phyloP scores from a whole-genome alignment of 2,113 vertebrate genomes.

The Prionailurus viverrinus region DNA sequence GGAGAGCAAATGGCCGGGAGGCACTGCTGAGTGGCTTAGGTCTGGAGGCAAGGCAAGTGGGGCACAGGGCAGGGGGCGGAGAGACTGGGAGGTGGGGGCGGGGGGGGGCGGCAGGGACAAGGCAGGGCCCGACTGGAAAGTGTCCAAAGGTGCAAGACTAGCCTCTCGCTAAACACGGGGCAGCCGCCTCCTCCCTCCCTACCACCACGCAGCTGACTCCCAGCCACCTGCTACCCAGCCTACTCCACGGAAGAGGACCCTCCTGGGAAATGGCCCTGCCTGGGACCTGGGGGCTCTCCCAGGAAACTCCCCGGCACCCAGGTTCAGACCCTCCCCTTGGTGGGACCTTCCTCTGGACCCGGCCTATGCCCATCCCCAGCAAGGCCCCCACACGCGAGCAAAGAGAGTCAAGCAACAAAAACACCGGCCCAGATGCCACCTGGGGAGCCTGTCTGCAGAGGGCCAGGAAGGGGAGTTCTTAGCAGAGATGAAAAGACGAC shows the following conservation, averaged over 20 bases:
- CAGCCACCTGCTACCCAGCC: not conserved
- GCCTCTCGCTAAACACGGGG: not conserved
- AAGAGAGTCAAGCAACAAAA: not conserved
- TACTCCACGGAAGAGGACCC: not conserved
- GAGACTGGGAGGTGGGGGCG: not conserved
- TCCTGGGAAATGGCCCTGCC: not conserved
- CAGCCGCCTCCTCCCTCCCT: not conserved
- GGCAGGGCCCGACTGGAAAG: not conserved
- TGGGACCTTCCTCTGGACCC: not conserved
- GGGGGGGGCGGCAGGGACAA: not conserved
- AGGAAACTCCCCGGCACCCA: not conserved
- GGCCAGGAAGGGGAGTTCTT: not conserved
- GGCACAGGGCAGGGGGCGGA: not conserved
- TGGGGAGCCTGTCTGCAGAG: not conserved
- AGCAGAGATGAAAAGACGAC: not conserved
- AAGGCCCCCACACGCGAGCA: not conserved
- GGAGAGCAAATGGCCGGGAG: accelerated
- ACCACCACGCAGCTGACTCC: not conserved
- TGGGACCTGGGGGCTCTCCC: not conserved
- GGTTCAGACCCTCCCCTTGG: not conserved
- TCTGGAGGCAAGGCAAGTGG: not conserved
- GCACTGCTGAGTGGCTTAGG: accelerated
- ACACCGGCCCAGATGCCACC: not conserved
- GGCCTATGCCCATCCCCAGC: not conserved
- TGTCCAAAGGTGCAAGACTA: not conserved